These are phyloP conservation scores for Chiloscyllium punctatum DNA, from an alignment of 2,797 vertebrate genomes.

Conservation along the genomic window DNA sequence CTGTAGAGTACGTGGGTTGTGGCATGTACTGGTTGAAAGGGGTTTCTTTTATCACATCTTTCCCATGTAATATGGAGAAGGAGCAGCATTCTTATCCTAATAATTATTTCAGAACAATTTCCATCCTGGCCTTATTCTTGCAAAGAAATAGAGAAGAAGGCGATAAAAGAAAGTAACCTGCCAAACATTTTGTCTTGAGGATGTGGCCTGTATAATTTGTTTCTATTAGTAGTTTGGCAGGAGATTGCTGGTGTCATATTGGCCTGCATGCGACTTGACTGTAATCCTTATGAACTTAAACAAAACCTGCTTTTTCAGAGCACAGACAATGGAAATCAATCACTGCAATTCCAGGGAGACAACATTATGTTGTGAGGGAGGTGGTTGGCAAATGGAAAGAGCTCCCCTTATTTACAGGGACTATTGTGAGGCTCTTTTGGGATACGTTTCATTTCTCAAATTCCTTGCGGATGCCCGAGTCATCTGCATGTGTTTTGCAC, in stretches of 20 bases:
- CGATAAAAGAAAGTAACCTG: neutral
- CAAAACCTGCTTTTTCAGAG: neutral
- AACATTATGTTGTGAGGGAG: conserved; percentile 22
- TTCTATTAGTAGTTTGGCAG: conserved; percentile 25
- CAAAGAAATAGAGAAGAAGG: neutral
- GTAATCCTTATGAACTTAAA: conserved; percentile 32
- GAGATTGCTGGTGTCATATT: conserved; percentile 17
- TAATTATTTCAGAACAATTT: neutral
- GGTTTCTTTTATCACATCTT: too few relatives aligned
- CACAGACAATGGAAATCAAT: neutral
- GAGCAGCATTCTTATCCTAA: neutral
- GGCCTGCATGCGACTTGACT: neutral
- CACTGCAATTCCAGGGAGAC: neutral
- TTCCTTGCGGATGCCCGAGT: neutral
- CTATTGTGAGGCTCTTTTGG: neutral
- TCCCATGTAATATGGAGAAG: neutral
- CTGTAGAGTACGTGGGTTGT: neutral
- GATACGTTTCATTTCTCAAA: neutral
- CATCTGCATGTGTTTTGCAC: conserved; percentile 17
- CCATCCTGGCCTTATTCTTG: neutral
- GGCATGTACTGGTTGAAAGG: neutral
- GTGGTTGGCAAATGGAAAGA: neutral
- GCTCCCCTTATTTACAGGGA: neutral
- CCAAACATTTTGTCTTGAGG: neutral
- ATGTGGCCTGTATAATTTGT: conserved; percentile 10